Percentiles rank a stretch among this genome's conserved stretches.
Conservation (phyloP, 2,113 vertebrate species). For the Mola mola region DNA sequence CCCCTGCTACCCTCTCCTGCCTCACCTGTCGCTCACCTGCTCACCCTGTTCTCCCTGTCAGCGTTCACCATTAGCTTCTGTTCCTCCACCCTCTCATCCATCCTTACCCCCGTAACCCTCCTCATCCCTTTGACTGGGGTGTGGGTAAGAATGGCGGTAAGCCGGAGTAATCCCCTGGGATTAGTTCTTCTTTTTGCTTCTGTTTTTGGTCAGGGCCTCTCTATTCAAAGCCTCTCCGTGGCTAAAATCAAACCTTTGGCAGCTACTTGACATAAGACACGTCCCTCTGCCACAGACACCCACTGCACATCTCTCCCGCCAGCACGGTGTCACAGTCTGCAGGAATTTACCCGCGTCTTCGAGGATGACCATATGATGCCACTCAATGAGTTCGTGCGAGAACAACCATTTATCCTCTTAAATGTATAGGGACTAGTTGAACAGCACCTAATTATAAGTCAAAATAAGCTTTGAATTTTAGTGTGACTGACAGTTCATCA, state of each 20-base stretch:
- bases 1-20: constrained; percentile 4
- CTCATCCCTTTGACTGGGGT: constrained; percentile 46
- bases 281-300: constrained; percentile 47
- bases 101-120: constrained; percentile 53
- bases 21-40: no score
- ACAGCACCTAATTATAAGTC: no score
- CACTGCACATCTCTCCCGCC: constrained; percentile 25
- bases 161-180: constrained; percentile 68
- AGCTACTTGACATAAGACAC: constrained; percentile 37
- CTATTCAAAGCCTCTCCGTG: constrained; percentile 68
- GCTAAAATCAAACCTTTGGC: constrained; percentile 65
- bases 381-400: not conserved
- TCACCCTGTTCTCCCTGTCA: no score
- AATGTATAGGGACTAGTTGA: no score
- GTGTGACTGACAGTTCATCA: no score
- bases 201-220: constrained; percentile 63
- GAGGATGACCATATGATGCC: no score
- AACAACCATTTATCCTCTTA: not conserved
- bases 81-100: constrained; percentile 14
- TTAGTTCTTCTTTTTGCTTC: constrained; percentile 73
- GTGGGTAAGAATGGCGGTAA: constrained; percentile 76
- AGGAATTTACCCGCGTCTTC: no score
- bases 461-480: no score
- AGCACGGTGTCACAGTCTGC: not conserved
- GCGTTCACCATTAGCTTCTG: not conserved